Evolutionary conservation across 92 coral and sea anemone genomes (phyloP).

Genomic region (Porites cylindrica): DNA sequence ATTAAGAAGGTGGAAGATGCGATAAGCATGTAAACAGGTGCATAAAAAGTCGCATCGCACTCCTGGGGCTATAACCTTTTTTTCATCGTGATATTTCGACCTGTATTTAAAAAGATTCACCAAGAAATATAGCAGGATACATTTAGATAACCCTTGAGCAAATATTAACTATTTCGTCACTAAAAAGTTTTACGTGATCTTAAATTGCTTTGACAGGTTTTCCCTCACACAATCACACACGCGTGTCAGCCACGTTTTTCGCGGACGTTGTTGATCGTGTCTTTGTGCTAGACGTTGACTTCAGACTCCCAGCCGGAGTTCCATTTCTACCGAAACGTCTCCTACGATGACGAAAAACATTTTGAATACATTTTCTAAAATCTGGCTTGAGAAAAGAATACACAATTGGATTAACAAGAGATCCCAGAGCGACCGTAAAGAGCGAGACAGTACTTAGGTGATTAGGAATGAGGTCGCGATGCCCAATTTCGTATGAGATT

Average conservation of each 20-base stretch:
- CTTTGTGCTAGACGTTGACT: constrained; percentile 36
- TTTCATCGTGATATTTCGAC: neutral
- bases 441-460: constrained; percentile 27
- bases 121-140: neutral
- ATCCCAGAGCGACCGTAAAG: constrained; percentile 54
- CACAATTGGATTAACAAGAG: constrained; percentile 53
- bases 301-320: neutral
- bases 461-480: constrained; percentile 40
- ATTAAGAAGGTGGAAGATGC: constrained; percentile 1
- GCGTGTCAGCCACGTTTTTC: constrained; percentile 18
- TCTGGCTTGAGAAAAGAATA: constrained; percentile 62
- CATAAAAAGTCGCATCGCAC: constrained; percentile 9
- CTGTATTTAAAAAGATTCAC: neutral
- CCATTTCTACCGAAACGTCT: constrained; percentile 10
- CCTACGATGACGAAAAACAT: constrained; percentile 13
- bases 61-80: neutral
- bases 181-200: neutral
- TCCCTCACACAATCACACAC: neutral
- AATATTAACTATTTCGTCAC: neutral
- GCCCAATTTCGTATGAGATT: constrained; percentile 46
- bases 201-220: too few species aligned
- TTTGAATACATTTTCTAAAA: constrained; percentile 44
- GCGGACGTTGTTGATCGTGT: constrained; percentile 7
- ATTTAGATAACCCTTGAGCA: neutral
- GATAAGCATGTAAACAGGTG: neutral